Base-by-base conservation (phyloP, 2,888 invertebrate species). In the Gonocerus acuteangulatus region DNA sequence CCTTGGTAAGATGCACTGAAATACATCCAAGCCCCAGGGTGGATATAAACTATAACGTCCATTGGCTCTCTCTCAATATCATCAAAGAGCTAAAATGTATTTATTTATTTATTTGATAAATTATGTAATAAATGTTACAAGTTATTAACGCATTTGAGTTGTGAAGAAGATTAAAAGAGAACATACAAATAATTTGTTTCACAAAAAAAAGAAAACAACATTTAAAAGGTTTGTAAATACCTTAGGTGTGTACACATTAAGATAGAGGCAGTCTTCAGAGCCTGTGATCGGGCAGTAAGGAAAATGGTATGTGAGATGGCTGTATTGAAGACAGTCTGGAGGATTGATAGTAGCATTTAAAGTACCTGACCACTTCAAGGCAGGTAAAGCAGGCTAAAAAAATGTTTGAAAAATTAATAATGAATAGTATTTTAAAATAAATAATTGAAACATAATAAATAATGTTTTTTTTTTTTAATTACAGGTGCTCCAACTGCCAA, bases 181-280 rank as follows among this genome's bases (percentile, higher is more conserved):
- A n/a, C n/a, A n/a, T n/a, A n/a, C n/a, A n/a, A n/a, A n/a, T n/a
- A n/a, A 36, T 36, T n/a, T 13, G 19, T 13, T 48, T 4, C 19
- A 48, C 21, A 9, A 48, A 13, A 48, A 13, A 48, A 13, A 7
- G 19, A 48, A 11, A 48, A 13, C 3, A 7, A n/a, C n/a, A n/a
- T n/a, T n/a, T n/a, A 11, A 48, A 19, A 15, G 6, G 9, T 19
- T 39, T 39, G 4, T 9, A 27, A 27, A 51, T 23, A 82, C 74
- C 9, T 74, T 72, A 0, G 85, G 83, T 0, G 82, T 80, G 69
- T 80, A 79, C 0, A 86, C 76, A 71, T 83, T 86, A 1, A 85
- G 67, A 68, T 78, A 83, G 0, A 86, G 74, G 67, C 86, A 86
- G 73, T 86, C 83, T 73, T 86, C 86, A 65, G 77, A 77, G 16